These are phyloP conservation scores for Rhamnusium bicolor DNA, from an alignment of 2,888 invertebrate genomes.

Conservation along the genomic window DNA sequence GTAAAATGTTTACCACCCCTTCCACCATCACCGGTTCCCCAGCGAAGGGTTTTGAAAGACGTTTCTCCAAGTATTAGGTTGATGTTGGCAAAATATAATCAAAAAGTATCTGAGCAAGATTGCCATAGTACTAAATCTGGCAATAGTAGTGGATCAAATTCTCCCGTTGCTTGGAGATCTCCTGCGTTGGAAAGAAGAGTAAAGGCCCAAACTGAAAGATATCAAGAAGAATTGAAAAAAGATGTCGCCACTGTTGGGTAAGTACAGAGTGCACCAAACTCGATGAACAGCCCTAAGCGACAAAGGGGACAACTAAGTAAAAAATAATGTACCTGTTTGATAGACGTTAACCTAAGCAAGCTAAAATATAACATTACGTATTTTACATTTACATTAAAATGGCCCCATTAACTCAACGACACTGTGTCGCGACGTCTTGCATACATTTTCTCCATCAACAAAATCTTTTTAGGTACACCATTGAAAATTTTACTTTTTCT, in stretches of 20 bases:
- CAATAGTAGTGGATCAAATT: constrained; percentile 74
- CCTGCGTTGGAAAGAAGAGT: constrained; percentile 76
- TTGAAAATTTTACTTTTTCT: no score
- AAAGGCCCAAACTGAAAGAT: constrained; percentile 72
- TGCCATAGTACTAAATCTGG: constrained; percentile 63
- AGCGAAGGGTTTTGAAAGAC: constrained; percentile 76
- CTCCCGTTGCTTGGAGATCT: constrained; percentile 77
- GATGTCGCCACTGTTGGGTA: constrained; percentile 62
- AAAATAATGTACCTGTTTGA: no score
- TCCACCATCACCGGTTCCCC: constrained; percentile 74
- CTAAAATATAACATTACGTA: no score
- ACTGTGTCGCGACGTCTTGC: no score
- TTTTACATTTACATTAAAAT: no score
- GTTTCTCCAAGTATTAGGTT: constrained; percentile 80
- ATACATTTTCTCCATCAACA: no score
- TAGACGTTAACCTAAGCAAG: no score
- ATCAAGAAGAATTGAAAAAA: constrained; percentile 71
- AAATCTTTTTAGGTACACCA: no score
- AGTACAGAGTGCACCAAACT: not conserved
- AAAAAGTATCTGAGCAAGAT: constrained; percentile 77
- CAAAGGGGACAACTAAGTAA: no score
- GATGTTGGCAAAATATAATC: constrained; percentile 82
- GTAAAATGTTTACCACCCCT: constrained; percentile 70
- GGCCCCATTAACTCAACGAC: no score
- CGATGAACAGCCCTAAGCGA: no score